Evolutionary conservation across 1,140 invertebrate species (phyloP).

Genomic region (Cyphomyrmex costatus): DNA sequence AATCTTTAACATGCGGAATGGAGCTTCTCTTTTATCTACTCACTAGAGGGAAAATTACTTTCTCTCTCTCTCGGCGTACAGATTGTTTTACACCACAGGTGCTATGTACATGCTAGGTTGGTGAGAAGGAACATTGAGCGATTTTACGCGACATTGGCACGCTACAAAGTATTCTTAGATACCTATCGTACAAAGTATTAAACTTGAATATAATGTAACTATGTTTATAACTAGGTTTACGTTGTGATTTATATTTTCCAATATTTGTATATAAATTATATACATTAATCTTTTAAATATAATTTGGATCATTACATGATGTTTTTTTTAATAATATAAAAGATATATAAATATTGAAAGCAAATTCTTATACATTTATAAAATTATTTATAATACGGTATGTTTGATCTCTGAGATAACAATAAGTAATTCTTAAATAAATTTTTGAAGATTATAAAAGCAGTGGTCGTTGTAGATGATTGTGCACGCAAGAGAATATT

Average conservation of each 20-base stretch:
- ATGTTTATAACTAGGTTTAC: neutral
- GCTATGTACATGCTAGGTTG: neutral
- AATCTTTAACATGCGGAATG: slow-evolving; percentile 25
- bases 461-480: neutral
- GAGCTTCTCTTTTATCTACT: neutral
- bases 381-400: neutral
- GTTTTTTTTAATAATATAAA: neutral
- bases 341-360: neutral
- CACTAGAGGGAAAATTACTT: neutral
- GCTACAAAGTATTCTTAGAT: neutral
- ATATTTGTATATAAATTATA: neutral
- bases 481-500: slow-evolving; percentile 13
- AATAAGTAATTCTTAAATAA: neutral
- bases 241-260: neutral
- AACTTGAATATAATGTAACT: too few relatives aligned
- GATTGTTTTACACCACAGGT: neutral
- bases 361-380: neutral
- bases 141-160: slow-evolving; percentile 35
- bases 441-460: neutral
- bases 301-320: neutral
- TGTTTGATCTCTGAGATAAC: neutral
- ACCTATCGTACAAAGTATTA: neutral
- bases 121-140: neutral
- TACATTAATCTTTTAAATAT: neutral
- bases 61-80: neutral